phyloP scores from a whole-genome alignment of 2,888 invertebrate genomes.

The Calephelis perditalis region DNA sequence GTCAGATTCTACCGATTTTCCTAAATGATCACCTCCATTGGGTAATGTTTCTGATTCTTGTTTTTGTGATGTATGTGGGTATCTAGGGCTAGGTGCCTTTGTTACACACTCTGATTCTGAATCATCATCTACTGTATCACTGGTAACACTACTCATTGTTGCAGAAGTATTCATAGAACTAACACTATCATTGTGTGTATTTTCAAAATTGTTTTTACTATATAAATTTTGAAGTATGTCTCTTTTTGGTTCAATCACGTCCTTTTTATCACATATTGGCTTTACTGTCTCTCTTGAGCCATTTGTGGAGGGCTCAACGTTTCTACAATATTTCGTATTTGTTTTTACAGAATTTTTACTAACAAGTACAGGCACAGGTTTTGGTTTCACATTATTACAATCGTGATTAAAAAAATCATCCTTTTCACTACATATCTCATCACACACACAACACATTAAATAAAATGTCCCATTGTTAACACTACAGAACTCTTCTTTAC shows the following conservation, averaged over 20 bases:
- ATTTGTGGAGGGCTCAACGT: conserved; percentile 24
- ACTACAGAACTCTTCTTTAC: conserved; percentile 82
- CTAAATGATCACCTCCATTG: conserved; percentile 59
- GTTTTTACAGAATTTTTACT: conserved; percentile 62
- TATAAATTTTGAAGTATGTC: conserved; percentile 40
- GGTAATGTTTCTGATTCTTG: conserved; percentile 35
- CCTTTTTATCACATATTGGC: conserved; percentile 46
- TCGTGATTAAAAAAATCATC: conserved; percentile 87
- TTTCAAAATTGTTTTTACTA: conserved; percentile 40
- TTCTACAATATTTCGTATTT: conserved; percentile 37
- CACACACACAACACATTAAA: conserved; percentile 89
- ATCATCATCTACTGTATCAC: conserved; percentile 46
- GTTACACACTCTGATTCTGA: conserved; percentile 46
- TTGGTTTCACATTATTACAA: conserved; percentile 77
- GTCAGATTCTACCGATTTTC: conserved; percentile 57
- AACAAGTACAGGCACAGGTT: conserved; percentile 69
- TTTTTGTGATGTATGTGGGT: conserved; percentile 21
- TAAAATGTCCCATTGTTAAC: conserved; percentile 83
- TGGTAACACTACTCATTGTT: conserved; percentile 47
- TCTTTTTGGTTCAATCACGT: conserved; percentile 43
- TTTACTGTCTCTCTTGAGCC: conserved; percentile 43
- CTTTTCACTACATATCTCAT: conserved; percentile 85
- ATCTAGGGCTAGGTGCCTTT: conserved; percentile 41
- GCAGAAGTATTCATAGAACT: conserved; percentile 44
- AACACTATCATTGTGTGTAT: conserved; percentile 47